A percentile compares a stretch with the other conserved stretches of the same genome.
phyloP scores from a whole-genome alignment of 2,888 invertebrate genomes.

The Acronicta psi region DNA sequence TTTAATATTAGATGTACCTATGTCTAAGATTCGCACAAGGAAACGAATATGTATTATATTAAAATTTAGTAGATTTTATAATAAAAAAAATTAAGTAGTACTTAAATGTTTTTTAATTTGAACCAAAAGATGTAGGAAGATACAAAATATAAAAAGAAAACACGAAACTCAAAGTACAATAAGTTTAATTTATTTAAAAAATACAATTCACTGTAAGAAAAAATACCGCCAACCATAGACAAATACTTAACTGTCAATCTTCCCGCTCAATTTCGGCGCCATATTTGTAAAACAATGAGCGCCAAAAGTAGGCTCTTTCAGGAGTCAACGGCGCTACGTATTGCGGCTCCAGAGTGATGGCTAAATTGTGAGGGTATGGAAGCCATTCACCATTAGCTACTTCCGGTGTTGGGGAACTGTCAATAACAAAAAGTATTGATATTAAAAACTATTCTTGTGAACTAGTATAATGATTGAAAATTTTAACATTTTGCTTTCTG shows the following conservation, averaged over 20 bases:
- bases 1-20: slow-evolving; percentile 8
- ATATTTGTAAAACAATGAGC: slow-evolving; percentile 76
- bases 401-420: slow-evolving; percentile 80
- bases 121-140: no score
- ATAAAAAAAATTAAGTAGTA: slow-evolving; percentile 50
- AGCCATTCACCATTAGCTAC: slow-evolving; percentile 78
- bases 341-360: slow-evolving; percentile 78
- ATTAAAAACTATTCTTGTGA: neutral
- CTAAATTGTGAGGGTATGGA: slow-evolving; percentile 77
- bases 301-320: slow-evolving; percentile 83
- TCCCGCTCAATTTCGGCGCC: slow-evolving; percentile 70
- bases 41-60: slow-evolving; percentile 41
- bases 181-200: slow-evolving; percentile 5
- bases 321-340: slow-evolving; percentile 81
- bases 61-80: slow-evolving; percentile 59
- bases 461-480: no score
- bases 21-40: slow-evolving; percentile 57
- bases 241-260: slow-evolving; percentile 25
- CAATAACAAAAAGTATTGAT: slow-evolving; percentile 16
- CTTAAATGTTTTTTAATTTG: no score
- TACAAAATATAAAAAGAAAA: no score
- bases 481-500: no score
- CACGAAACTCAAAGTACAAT: no score
- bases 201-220: neutral
- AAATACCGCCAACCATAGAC: slow-evolving; percentile 12